Base-by-base conservation (phyloP, 2,113 vertebrate species). In the Uropsilus gracilis region DNA sequence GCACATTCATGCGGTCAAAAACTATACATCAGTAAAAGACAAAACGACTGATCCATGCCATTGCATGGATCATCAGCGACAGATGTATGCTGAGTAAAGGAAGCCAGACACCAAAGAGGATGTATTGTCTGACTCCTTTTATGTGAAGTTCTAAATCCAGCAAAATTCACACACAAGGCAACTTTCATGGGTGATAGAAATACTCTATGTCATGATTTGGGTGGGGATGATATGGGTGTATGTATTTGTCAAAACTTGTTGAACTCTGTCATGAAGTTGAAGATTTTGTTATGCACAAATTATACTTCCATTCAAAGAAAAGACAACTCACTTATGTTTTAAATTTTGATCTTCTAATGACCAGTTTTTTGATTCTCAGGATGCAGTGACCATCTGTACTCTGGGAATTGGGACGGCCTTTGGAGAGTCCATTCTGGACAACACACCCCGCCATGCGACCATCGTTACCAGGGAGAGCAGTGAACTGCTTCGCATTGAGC, bases 341-440 rank as follows among this genome's bases (percentile, higher is more conserved):
- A 30, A 55, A 44, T 69, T 66, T 57, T 87, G 63, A 71, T 96
- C 83, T 91, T 94, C 91, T 97, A 88, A 64, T 95, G 30, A 55
- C 72, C 11, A 76, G 97, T 64, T 97, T 96, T 98, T 93, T 98
- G 86, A 64, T 97, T 95, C 92, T 69, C 96, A 99, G 99, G 99
- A 99, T 98, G 99, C 99, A 14, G 99, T 99, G 97, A 99, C 99
- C 71, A 99, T 99, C 97, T 99, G 99, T 94, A 99, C 99, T 10
- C 97, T 99, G 98, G 99, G 99, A 93, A 98, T 99, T n/a, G 99
- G 99, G 97, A 99, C 99, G 0, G 99, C 99, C 57, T 99, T 99
- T 92, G 99, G 99, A 97, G 99, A 99, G 98, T 99, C 99, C 22
- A 99, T 99, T 97, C 98, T 99, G 98, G 99, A 99, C 97, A 99